Evolutionary conservation across 2,888 invertebrate genomes (phyloP).

Genomic region (Epirrita christyi): DNA sequence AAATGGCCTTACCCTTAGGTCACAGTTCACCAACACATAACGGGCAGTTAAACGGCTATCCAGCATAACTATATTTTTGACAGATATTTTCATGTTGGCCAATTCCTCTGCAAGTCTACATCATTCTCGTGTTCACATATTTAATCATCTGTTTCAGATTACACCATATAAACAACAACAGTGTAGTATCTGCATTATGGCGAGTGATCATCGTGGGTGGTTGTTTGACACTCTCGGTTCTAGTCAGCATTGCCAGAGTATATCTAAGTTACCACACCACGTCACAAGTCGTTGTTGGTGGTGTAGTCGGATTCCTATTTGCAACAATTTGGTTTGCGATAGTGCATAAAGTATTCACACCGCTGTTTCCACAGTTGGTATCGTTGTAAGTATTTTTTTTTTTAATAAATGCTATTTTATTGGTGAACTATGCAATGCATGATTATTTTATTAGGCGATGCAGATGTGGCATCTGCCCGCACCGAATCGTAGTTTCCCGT

Average conservation of each 20-base stretch:
- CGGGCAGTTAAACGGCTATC: too few species aligned
- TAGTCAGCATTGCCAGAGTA: slow-evolving; percentile 89
- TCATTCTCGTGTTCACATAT: not conserved
- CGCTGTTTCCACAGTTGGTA: slow-evolving; percentile 93
- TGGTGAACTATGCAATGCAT: not conserved
- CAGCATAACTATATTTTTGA: too few species aligned
- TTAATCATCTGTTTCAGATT: slow-evolving; percentile 83
- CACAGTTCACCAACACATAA: too few species aligned
- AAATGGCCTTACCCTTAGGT: too few species aligned
- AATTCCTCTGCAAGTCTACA: too few species aligned
- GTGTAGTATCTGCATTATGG: slow-evolving; percentile 90
- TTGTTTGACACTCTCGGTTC: slow-evolving; percentile 83
- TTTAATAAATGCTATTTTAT: too few species aligned
- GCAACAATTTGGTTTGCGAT: slow-evolving; percentile 93
- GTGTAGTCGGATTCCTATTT: slow-evolving; percentile 88
- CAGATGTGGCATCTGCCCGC: too few species aligned
- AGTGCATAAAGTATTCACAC: slow-evolving; percentile 92
- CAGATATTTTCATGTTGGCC: too few species aligned
- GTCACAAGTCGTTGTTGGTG: slow-evolving; percentile 92
- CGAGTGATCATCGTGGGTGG: slow-evolving; percentile 87
- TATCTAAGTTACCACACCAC: slow-evolving; percentile 95
- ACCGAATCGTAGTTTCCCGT: too few species aligned
- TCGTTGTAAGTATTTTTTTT: slow-evolving; percentile 89
- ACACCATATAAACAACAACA: slow-evolving; percentile 92
- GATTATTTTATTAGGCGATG: too few species aligned